Percentiles rank a stretch among this genome's conserved stretches.
phyloP scores from a whole-genome alignment of 2,797 vertebrate species.

The Lerista edwardsae region DNA sequence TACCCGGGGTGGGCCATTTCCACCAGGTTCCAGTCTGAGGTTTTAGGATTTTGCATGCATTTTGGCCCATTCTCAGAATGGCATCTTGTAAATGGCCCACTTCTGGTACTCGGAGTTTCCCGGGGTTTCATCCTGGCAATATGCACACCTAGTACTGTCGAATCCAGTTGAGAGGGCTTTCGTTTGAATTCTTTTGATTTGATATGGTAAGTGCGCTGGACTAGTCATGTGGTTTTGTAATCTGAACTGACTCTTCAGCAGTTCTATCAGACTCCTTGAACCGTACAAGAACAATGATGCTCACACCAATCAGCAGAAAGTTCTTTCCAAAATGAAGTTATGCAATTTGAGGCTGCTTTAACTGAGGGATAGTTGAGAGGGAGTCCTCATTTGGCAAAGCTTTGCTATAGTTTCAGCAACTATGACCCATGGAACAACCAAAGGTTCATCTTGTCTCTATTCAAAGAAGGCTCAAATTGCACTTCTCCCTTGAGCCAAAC shows the following conservation, averaged over 20 bases:
- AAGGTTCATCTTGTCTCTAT: background rate
- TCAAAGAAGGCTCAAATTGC: background rate
- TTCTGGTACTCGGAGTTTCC: too few species aligned
- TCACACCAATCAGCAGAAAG: background rate
- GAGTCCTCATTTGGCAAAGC: background rate
- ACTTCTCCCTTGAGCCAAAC: background rate
- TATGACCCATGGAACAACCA: background rate
- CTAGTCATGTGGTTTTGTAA: conserved; percentile 8
- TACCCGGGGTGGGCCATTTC: too few species aligned
- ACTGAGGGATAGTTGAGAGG: background rate
- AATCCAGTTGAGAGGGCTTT: too few species aligned
- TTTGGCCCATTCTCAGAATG: too few species aligned
- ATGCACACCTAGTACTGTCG: too few species aligned
- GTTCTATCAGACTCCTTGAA: conserved; percentile 23
- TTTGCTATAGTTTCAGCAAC: background rate
- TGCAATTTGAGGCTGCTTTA: background rate
- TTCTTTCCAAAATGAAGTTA: conserved; percentile 1
- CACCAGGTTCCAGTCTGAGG: too few species aligned
- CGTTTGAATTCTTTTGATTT: too few species aligned
- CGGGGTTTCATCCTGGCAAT: too few species aligned
- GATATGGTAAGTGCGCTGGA: too few species aligned
- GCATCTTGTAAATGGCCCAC: too few species aligned
- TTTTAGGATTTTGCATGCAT: too few species aligned
- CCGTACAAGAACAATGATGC: conserved; percentile 14
- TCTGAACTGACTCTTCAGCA: background rate